Conservation (phyloP, 2,888 invertebrate genomes). For the Macrosoma leucophasiata region DNA sequence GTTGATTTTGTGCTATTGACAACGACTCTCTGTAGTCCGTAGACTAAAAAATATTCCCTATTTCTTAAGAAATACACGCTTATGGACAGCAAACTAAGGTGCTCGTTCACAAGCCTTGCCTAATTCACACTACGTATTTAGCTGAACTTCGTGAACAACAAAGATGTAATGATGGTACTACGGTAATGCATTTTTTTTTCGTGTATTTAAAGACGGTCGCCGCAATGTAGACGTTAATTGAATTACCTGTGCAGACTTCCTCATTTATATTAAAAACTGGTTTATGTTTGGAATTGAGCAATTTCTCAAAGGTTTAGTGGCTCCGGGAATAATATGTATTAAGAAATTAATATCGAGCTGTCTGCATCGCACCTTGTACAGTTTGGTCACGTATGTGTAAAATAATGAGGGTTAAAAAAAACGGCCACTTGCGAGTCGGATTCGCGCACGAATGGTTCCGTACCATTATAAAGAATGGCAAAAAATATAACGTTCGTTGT, state of each 20-base stretch:
- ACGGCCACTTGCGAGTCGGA: no score
- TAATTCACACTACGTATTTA: constrained; percentile 71
- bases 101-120: constrained; percentile 41
- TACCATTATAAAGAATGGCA: no score
- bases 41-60: constrained; percentile 46
- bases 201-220: constrained; percentile 57
- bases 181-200: constrained; percentile 69
- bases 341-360: constrained; percentile 51
- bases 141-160: constrained; percentile 68
- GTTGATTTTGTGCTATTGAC: constrained; percentile 57
- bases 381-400: constrained; percentile 50
- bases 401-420: constrained; percentile 52
- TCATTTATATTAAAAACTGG: constrained; percentile 58
- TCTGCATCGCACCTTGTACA: constrained; percentile 51
- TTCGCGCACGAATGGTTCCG: no score
- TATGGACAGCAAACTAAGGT: constrained; percentile 22
- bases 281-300: constrained; percentile 30
- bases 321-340: constrained; percentile 41
- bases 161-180: constrained; percentile 62
- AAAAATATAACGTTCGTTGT: no score
- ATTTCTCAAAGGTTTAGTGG: constrained; percentile 13
- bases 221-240: constrained; percentile 57
- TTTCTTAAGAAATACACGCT: constrained; percentile 33
- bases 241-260: constrained; percentile 65
- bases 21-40: constrained; percentile 36